Evolutionary conservation across 2,113 vertebrate genomes (phyloP), one percentile per base, ranked within the genome.

Genomic region (Aleadryas rufinucha): DNA sequence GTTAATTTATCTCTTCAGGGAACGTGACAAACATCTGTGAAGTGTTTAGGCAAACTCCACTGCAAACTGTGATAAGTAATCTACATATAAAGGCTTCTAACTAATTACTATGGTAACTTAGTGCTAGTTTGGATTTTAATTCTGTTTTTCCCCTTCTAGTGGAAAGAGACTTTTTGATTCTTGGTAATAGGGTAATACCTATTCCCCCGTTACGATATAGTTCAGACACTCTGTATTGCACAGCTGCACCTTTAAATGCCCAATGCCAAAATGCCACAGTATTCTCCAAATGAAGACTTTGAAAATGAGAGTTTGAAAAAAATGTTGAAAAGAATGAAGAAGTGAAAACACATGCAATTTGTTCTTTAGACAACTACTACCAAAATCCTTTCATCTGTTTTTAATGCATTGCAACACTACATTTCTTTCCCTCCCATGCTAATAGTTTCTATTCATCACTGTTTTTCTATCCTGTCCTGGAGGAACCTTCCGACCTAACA

Each of bases 121-220:
- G 11, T 50, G 23, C 42, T 57, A 41, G 26, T 57, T 61, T 82
- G 17, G 24, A 61, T 80, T n/a, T 30, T 26, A 81, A 42, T 74
- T 74, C 26, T 63, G 6, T 1, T 70, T 68, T 56, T 5, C 4
- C 7, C 31, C 5, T 45, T 61, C 20, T 7, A 6, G 50, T 13
- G 0, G 0, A 26, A 57, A 39, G 35, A 88, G 14, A 39, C 8
- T 31, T 44, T 49, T 23, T 15, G 5, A 8, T 28, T 82, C 7
- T 39, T 49, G 19, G 5, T 24, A 19, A 17, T 1, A 81, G 16
- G 10, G 13, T 23, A 74, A 10, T 1, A 0, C 24, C 18, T 44
- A 4, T 53, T 47, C 4, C 12, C 8, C 16, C 8, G 0, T 33
- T 69, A 16, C 0, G 1, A 8, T 39, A 23, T 0, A 19, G 22